A percentile compares a stretch with the other conserved stretches of the same genome.
Conservation (phyloP, 1,140 invertebrate species). For the Formica exsecta region DNA sequence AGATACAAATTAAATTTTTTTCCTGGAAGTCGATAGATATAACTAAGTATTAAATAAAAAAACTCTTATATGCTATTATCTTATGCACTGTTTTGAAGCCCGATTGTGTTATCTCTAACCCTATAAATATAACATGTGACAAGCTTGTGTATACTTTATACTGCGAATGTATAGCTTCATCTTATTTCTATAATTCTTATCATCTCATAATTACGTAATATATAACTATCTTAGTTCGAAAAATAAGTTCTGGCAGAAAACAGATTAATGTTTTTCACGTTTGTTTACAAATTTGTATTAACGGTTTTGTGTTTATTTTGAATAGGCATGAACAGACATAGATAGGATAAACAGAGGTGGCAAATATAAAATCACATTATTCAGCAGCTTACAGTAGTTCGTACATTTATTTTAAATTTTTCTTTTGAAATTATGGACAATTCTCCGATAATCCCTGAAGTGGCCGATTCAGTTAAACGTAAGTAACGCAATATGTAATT, state of each 20-base stretch:
- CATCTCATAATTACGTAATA: too few relatives aligned
- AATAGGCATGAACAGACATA: not conserved
- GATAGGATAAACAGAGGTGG: not conserved
- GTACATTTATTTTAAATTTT: not conserved
- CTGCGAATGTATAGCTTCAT: not conserved
- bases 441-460: not conserved
- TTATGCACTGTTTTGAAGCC: not conserved
- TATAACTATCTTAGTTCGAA: too few relatives aligned
- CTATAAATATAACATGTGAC: not conserved
- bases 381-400: not conserved
- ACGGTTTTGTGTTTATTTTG: not conserved
- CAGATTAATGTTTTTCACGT: too few relatives aligned
- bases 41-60: not conserved
- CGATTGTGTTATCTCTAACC: not conserved
- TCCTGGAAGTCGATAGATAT: not conserved
- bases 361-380: not conserved
- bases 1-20: slow-evolving; percentile 5
- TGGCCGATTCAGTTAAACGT: not conserved
- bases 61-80: not conserved
- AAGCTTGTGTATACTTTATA: not conserved
- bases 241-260: too few relatives aligned
- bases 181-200: too few relatives aligned
- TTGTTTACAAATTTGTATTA: too few relatives aligned
- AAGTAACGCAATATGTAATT: slow-evolving; percentile 1
- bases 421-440: not conserved